Base-by-base conservation (phyloP, 2,113 vertebrate genomes). In the Damaliscus lunatus region DNA sequence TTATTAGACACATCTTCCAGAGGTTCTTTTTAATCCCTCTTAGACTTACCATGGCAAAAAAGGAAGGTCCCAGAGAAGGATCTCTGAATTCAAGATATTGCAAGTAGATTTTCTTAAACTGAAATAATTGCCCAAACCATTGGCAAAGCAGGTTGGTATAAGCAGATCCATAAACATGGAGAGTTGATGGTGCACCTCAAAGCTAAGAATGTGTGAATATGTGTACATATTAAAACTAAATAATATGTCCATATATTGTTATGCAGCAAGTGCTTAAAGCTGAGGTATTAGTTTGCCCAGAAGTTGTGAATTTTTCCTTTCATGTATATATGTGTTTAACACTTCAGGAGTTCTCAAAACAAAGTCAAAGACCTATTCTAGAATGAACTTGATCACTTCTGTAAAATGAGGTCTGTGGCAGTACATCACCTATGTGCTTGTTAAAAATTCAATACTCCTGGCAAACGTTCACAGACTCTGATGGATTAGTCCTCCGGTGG, bases 391-490 rank as follows among this genome's bases (percentile, higher is more conserved):
- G 48, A 31, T 78, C 78, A 33, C 17, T 55, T 55, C 17, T 81
- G 11, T 40, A 57, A 89, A 62, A 74, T 16, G 36, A 92, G 16
- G 43, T 60, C 25, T 27, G 12, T 25, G 17, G 11, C 25, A 9
- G 0, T 5, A 15, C 16, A 2, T 55, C 17, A 10, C 5, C 53
- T 6, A 0, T 3, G 40, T 77, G 52, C n/a, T 62, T 48, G 1
- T 55, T 27, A 55, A 94, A 81, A 46, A 40, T 16, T 3, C 13
- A 27, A 0, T 15, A 4, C 4, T 36, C 29, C 16, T 55, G 53
- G 36, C 19, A 46, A 43, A 29, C 0, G 17, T n/a, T 59, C 12
- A 16, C 4, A 48, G 43, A 53, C 48, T 86, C 8, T 5, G 5
- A 25, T 21, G 10, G 50, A 27, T 36, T 14, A 14, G 16, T 31